A percentile compares a stretch with the other conserved stretches of the same genome.
Evolutionary conservation across 2,113 vertebrate genomes (phyloP).

Genomic region (Rhinolophus sinicus): DNA sequence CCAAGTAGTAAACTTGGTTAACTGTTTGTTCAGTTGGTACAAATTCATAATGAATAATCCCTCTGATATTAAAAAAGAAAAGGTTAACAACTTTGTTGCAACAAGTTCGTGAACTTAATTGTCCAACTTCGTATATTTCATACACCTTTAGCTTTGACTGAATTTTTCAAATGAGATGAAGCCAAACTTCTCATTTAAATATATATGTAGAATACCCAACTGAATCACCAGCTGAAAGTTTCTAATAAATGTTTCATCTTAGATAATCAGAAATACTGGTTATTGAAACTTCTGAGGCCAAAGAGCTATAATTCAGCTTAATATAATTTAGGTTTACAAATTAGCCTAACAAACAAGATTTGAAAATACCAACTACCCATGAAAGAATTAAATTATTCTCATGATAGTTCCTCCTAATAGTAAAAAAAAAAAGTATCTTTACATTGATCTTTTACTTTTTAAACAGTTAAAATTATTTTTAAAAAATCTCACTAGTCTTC

Average conservation of each 20-base stretch:
- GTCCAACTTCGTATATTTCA: no score
- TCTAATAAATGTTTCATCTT: constrained; percentile 43
- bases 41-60: no score
- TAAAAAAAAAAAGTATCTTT: constrained; percentile 52
- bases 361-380: constrained; percentile 55
- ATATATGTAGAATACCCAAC: constrained; percentile 16
- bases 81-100: no score
- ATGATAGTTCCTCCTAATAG: constrained; percentile 75
- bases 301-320: constrained; percentile 47
- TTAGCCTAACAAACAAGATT: constrained; percentile 55
- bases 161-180: constrained; percentile 55
- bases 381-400: constrained; percentile 60
- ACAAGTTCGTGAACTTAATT: no score
- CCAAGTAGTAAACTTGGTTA: no score
- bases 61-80: no score
- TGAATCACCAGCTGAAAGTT: constrained; percentile 49
- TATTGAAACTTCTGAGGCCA: constrained; percentile 52
- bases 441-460: constrained; percentile 61
- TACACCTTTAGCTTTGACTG: constrained; percentile 61
- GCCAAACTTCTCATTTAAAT: constrained; percentile 55
- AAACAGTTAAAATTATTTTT: constrained; percentile 65
- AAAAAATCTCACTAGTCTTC: constrained; percentile 78
- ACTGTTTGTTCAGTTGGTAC: no score
- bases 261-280: constrained; percentile 61
- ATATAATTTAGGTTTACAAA: constrained; percentile 43